phyloP scores from a whole-genome alignment of 2,797 vertebrate species.

The Morelia viridis region DNA sequence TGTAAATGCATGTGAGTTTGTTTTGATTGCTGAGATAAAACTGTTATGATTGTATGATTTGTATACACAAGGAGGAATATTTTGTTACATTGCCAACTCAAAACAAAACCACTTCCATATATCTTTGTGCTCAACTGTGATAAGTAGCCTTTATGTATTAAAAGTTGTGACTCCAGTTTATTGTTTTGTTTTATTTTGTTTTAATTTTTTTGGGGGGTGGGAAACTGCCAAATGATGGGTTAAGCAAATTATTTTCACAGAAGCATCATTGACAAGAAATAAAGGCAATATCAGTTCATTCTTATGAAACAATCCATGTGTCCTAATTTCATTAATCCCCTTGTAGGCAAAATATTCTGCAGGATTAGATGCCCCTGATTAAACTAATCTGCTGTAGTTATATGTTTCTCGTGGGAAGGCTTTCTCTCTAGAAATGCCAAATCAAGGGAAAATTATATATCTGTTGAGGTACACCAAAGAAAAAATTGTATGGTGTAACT shows the following conservation, averaged over 20 bases:
- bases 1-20: slow-evolving; percentile 51
- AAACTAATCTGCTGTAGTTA: neutral
- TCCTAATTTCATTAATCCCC: neutral
- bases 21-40: slow-evolving; percentile 38
- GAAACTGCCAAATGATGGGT: neutral
- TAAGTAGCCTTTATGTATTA: neutral
- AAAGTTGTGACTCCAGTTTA: neutral
- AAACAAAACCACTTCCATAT: neutral
- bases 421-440: neutral
- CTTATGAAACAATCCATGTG: slow-evolving; percentile 8
- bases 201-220: neutral
- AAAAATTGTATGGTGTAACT: neutral
- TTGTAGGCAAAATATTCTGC: slow-evolving; percentile 16
- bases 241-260: neutral
- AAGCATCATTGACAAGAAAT: slow-evolving; percentile 11
- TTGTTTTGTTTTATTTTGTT: neutral
- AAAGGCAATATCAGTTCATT: neutral
- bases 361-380: neutral
- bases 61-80: neutral
- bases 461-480: neutral
- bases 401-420: no score
- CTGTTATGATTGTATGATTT: slow-evolving; percentile 37
- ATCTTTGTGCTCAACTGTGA: neutral
- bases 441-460: neutral
- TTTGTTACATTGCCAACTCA: neutral